Evolutionary conservation across 2,113 vertebrate genomes (phyloP).

Genomic region (Halichoerus grypus): DNA sequence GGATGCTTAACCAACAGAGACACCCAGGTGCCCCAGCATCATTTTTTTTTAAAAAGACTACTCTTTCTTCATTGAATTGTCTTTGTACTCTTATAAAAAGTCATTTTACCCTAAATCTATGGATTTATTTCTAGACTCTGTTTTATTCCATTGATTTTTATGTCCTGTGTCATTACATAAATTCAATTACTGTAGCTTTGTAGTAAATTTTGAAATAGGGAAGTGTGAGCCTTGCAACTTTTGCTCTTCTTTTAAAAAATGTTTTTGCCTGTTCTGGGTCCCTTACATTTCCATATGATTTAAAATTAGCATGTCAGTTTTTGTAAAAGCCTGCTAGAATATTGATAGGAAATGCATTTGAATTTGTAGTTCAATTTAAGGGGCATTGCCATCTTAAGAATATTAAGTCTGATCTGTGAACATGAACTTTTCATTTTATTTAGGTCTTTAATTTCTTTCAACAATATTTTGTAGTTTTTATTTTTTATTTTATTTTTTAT

Average conservation of each 20-base stretch:
- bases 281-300: background rate
- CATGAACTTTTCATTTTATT: background rate
- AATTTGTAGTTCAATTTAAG: background rate
- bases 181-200: background rate
- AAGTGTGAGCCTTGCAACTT: background rate
- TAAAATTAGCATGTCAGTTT: background rate
- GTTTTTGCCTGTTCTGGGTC: background rate
- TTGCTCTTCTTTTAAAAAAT: background rate
- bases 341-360: background rate
- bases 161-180: background rate
- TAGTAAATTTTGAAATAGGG: background rate
- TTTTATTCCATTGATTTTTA: background rate
- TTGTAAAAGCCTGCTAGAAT: background rate
- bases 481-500: no score
- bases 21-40: no score
- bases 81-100: background rate
- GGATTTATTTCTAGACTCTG: background rate
- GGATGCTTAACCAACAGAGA: background rate
- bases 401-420: background rate
- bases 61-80: background rate
- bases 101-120: background rate
- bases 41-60: background rate
- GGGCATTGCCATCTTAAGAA: background rate
- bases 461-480: background rate
- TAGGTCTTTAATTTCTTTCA: background rate